These are phyloP conservation scores for Zoanthus sansibaricus DNA, from an alignment of 92 coral and sea anemone species.

Conservation along the genomic window DNA sequence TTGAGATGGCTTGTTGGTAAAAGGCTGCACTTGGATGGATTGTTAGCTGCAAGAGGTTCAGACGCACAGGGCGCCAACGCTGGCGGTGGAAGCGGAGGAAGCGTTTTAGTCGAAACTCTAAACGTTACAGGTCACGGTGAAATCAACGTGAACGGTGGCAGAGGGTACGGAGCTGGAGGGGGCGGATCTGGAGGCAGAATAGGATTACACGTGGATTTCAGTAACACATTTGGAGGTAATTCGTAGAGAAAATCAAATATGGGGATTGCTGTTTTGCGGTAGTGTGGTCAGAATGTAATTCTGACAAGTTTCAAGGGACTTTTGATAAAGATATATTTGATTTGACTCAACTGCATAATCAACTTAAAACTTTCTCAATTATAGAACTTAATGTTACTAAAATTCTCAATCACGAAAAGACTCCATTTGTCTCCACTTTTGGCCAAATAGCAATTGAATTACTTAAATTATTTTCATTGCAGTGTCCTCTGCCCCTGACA, in stretches of 20 bases:
- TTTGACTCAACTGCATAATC: no score
- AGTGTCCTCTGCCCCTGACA: no score
- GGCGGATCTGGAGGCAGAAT: constrained; percentile 72
- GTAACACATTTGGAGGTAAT: constrained; percentile 70
- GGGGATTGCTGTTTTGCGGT: neutral
- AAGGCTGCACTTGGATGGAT: constrained; percentile 56
- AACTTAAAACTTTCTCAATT: no score
- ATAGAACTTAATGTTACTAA: no score
- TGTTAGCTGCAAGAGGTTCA: neutral
- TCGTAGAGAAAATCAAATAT: neutral
- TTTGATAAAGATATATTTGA: no score
- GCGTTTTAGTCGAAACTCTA: constrained; percentile 62
- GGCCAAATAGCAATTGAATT: no score
- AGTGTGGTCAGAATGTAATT: neutral
- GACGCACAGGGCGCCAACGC: constrained; percentile 24
- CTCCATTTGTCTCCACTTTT: no score
- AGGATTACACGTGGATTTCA: constrained; percentile 62
- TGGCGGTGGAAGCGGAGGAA: constrained; percentile 80
- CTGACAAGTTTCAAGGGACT: no score
- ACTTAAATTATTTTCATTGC: no score
- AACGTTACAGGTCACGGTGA: constrained; percentile 77
- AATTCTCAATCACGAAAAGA: no score
- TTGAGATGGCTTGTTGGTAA: constrained; percentile 61
- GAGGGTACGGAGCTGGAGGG: constrained; percentile 40
- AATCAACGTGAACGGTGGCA: constrained; percentile 67